phyloP scores from a whole-genome alignment of 2,113 vertebrate genomes.

The Stercorarius parasiticus region DNA sequence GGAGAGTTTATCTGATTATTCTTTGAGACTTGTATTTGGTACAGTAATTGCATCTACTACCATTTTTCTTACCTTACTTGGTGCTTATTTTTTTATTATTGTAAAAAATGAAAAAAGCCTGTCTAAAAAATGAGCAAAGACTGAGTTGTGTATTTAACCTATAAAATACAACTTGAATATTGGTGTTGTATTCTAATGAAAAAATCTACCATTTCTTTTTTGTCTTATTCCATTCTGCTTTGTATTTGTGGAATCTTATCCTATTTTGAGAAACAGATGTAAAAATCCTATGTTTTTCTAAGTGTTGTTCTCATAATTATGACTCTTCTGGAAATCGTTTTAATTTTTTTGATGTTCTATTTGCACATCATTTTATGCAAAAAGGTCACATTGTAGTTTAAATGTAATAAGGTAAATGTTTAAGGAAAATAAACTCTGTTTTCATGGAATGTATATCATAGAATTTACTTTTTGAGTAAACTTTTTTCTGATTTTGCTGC shows the following conservation, averaged over 20 bases:
- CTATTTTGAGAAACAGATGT: neutral
- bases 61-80: constrained; percentile 22
- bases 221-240: neutral
- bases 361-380: neutral
- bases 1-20: constrained; percentile 55
- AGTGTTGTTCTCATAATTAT: neutral
- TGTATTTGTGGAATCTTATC: neutral
- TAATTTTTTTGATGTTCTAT: neutral
- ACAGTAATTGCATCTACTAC: constrained; percentile 35
- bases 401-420: neutral
- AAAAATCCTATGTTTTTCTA: neutral
- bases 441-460: neutral
- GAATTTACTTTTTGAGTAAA: neutral
- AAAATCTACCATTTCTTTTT: neutral
- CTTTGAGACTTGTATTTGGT: constrained; percentile 1
- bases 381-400: neutral
- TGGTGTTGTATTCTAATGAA: neutral
- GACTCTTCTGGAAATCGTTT: neutral
- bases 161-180: neutral
- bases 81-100: constrained; percentile 25
- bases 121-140: neutral
- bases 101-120: neutral
- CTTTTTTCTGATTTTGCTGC: neutral
- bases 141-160: neutral
- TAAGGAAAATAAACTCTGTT: neutral